A percentile compares a stretch with the other conserved stretches of the same genome.
Evolutionary conservation across 2,888 invertebrate species (phyloP).

Genomic region (Lepidocyrtinus sp.): DNA sequence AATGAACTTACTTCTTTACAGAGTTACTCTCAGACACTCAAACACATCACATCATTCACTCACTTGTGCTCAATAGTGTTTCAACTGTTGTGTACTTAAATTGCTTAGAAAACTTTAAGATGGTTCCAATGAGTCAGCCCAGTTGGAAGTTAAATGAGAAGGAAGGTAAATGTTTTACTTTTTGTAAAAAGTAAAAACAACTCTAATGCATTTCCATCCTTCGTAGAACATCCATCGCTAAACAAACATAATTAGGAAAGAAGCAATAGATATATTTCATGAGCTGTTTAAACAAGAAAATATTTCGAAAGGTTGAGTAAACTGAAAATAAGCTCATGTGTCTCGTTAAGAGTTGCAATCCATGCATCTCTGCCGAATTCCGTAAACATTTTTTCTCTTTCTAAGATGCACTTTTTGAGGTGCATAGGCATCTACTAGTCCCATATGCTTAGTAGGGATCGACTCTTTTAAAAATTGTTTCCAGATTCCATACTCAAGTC

Average conservation of each 20-base stretch:
- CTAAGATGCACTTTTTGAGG: neutral
- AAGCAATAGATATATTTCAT: constrained; percentile 56
- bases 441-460: too few relatives aligned
- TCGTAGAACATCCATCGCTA: constrained; percentile 41
- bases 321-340: constrained; percentile 61
- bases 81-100: constrained; percentile 17
- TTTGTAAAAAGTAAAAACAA: constrained; percentile 30
- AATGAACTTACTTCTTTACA: constrained; percentile 51
- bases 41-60: constrained; percentile 52
- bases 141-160: constrained; percentile 27
- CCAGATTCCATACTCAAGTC: constrained; percentile 50
- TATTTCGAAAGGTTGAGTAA: constrained; percentile 62
- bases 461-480: constrained; percentile 56
- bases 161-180: constrained; percentile 28
- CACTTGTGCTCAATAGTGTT: constrained; percentile 54
- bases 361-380: constrained; percentile 29
- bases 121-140: neutral
- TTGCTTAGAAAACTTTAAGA: neutral
- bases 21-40: constrained; percentile 8
- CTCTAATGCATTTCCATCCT: constrained; percentile 41
- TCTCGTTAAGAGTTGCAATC: constrained; percentile 53
- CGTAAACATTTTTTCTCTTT: constrained; percentile 13
- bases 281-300: constrained; percentile 57
- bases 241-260: constrained; percentile 60
- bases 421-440: neutral